phyloP scores from a whole-genome alignment of 2,888 invertebrate species.

The Hypomecis punctinalis region DNA sequence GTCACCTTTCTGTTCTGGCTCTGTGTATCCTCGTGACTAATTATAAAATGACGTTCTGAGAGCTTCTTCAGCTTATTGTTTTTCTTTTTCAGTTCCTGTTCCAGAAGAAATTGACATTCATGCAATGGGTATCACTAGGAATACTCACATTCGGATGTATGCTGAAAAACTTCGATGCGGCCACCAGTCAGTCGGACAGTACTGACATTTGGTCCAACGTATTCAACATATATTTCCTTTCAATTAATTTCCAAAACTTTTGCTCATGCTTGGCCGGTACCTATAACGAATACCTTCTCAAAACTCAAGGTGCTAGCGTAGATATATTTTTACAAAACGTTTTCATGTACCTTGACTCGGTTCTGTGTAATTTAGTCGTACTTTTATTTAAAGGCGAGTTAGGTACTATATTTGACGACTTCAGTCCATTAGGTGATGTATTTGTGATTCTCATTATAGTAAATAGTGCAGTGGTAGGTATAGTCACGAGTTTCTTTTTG shows the following conservation, averaged over 20 bases:
- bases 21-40: no score
- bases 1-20: no score
- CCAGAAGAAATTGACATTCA: conserved; percentile 90
- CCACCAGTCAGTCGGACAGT: conserved; percentile 68
- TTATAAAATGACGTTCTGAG: no score
- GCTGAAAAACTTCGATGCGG: conserved; percentile 91
- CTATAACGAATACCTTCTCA: conserved; percentile 97
- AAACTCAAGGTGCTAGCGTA: conserved; percentile 92
- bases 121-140: conserved; percentile 96
- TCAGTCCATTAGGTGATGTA: conserved; percentile 85
- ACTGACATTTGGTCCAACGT: conserved; percentile 68
- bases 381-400: conserved; percentile 88
- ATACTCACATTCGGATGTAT: conserved; percentile 95
- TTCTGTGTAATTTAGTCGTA: conserved; percentile 93
- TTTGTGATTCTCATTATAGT: conserved; percentile 92
- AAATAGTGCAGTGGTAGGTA: conserved; percentile 96
- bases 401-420: conserved; percentile 83
- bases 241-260: conserved; percentile 91
- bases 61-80: neutral
- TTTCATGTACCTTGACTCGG: conserved; percentile 97
- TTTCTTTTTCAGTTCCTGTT: conserved; percentile 90
- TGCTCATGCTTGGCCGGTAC: conserved; percentile 98
- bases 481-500: conserved; percentile 96
- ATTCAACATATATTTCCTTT: conserved; percentile 86
- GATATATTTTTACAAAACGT: conserved; percentile 97